Evolutionary conservation across 2,888 invertebrate species (phyloP), one percentile per base, ranked within the genome.

Genomic region (Druceiella hillmani): DNA sequence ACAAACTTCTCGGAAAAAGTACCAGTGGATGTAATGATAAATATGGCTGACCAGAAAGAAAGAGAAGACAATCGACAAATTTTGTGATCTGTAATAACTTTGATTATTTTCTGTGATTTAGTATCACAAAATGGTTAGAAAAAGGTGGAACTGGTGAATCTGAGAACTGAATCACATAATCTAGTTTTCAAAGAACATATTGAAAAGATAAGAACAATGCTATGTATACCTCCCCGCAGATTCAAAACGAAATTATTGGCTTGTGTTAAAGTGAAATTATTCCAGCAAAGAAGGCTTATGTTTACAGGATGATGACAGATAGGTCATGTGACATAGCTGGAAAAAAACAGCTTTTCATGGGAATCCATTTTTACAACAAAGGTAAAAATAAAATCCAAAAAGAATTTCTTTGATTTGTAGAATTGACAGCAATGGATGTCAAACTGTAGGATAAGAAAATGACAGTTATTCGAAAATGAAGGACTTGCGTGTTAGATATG

Each of bases 311-410:
- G 29, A 38, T 50, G 40, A 52, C 53, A 45, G 52, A n/a, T n/a
- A n/a, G 53, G 45, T 52, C 50, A 38, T 45, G 47, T 33, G 52
- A 51, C 38, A 48, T 52, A 26, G 44, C 50, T 42, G 52, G 53
- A 15, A 47, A 40, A 40, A 46, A 55, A 44, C 53, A 51, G 45
- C 45, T 55, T 31, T 54, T 53, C 26, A 50, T 55, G 36, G 52
- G 52, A 36, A 36, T 43, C 31, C n/a, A n/a, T 38, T 42, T 39
- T 43, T 45, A 35, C 40, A 40, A 47, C 27, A 27, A 33, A 33
- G 33, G 24, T 22, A 33, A 33, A 24, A 33, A 22, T 20, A 24
- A 24, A 43, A 41, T 20, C 38, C 33, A n/a, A n/a, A n/a, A n/a
- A n/a, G n/a, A n/a, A n/a, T n/a, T n/a, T n/a, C n/a, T n/a, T n/a